phyloP scores from a whole-genome alignment of 2,113 vertebrate species.

The Sakesphorus luctuosus region DNA sequence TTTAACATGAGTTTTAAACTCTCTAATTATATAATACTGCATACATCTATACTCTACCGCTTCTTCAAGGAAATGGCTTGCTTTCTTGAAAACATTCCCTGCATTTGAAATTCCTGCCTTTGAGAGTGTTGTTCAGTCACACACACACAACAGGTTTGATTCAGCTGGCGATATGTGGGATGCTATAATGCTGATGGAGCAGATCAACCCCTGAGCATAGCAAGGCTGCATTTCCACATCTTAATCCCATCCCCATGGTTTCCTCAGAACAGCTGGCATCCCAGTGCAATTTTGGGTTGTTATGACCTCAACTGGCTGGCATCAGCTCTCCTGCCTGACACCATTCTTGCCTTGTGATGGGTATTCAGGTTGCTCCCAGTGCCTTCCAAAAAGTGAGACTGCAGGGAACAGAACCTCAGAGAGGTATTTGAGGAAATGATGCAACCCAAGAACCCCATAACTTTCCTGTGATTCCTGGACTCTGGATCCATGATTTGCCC shows the following conservation, averaged over 20 bases:
- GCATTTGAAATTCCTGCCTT: background rate
- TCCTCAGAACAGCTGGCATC: background rate
- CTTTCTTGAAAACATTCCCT: background rate
- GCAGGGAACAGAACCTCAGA: no score
- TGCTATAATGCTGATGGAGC: background rate
- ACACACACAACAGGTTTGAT: background rate
- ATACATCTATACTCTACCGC: background rate
- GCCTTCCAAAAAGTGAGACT: background rate
- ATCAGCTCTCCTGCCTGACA: background rate
- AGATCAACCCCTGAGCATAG: fast-evolving
- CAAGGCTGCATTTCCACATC: background rate
- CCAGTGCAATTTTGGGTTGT: background rate
- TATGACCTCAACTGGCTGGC: background rate
- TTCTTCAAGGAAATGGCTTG: background rate
- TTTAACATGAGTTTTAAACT: background rate
- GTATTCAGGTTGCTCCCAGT: background rate
- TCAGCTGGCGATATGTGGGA: fast-evolving
- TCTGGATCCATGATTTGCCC: background rate
- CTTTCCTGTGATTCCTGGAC: background rate
- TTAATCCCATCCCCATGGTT: background rate
- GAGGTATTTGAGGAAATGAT: background rate
- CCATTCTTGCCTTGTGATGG: background rate
- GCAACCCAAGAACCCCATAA: no score
- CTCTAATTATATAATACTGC: fast-evolving
- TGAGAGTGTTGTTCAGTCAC: background rate